Percentiles rank a stretch among this genome's conserved stretches.
Evolutionary conservation across 2,888 invertebrate species (phyloP).

Genomic region (Myopa tessellatipennis): DNA sequence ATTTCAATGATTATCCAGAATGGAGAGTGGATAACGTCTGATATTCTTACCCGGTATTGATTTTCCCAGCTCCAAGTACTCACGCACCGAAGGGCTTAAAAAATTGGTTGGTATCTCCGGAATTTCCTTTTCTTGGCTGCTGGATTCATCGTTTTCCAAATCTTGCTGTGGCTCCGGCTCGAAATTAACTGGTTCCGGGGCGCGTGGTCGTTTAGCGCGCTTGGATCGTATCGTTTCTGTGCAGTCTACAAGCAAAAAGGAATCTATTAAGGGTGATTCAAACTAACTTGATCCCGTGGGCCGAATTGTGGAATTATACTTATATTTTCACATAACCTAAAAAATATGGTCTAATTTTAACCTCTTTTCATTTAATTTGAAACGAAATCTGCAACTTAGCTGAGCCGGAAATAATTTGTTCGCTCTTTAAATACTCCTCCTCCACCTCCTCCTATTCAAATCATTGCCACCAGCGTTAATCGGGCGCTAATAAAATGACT

Average conservation of each 20-base stretch:
- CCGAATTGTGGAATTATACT: too few species aligned
- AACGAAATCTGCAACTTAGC: too few species aligned
- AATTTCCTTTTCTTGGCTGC: slow-evolving; percentile 65
- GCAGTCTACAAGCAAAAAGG: slow-evolving; percentile 69
- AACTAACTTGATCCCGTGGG: neutral
- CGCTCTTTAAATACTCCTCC: neutral
- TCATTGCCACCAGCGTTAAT: neutral
- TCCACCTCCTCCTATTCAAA: neutral
- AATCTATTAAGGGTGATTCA: neutral
- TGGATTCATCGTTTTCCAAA: slow-evolving; percentile 65
- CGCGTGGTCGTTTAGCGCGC: slow-evolving; percentile 74
- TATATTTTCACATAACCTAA: too few species aligned
- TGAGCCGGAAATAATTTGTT: neutral
- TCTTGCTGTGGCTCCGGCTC: slow-evolving; percentile 69
- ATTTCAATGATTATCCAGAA: too few species aligned
- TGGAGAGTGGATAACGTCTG: too few species aligned
- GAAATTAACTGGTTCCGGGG: slow-evolving; percentile 69
- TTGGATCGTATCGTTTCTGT: slow-evolving; percentile 72
- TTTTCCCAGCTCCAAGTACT: slow-evolving; percentile 88
- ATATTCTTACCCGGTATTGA: slow-evolving; percentile 81
- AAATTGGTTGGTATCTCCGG: slow-evolving; percentile 78
- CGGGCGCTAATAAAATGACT: neutral
- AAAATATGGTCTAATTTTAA: too few species aligned
- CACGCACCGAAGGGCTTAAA: slow-evolving; percentile 85
- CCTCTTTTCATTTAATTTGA: too few species aligned